These are phyloP conservation scores for Platorchestia sp. DNA, from an alignment of 1,140 invertebrate genomes.

Conservation along the genomic window DNA sequence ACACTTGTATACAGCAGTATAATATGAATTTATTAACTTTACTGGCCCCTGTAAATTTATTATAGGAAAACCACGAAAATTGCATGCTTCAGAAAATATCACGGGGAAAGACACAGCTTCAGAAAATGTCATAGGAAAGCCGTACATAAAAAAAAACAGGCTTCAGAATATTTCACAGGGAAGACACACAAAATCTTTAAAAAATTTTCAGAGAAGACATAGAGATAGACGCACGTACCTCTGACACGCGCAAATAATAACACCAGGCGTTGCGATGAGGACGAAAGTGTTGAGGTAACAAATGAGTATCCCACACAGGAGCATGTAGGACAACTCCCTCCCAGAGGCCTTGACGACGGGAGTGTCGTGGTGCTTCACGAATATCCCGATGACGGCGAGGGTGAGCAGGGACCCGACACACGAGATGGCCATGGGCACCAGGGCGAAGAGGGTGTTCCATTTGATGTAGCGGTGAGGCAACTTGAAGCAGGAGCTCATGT, in stretches of 20 bases:
- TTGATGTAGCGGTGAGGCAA: conserved; percentile 75
- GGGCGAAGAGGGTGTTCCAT: conserved; percentile 75
- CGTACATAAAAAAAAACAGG: too few species aligned
- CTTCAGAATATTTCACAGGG: too few species aligned
- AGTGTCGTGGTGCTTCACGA: conserved; percentile 71
- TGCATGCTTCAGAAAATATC: too few species aligned
- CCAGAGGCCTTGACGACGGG: conserved; percentile 73
- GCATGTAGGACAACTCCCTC: conserved; percentile 77
- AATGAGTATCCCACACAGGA: conserved; percentile 73
- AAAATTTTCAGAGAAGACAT: too few species aligned
- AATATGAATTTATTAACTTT: too few species aligned
- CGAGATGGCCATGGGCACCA: conserved; percentile 75
- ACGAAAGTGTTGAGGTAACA: conserved; percentile 74
- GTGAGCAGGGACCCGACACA: conserved; percentile 75
- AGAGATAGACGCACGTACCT: conserved; percentile 68
- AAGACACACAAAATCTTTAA: too few species aligned
- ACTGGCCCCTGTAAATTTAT: too few species aligned
- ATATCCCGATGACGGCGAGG: conserved; percentile 72
- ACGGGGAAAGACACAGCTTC: too few species aligned
- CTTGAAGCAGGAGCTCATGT: conserved; percentile 71
- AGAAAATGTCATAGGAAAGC: too few species aligned
- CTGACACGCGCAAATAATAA: conserved; percentile 74
- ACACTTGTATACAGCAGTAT: too few species aligned
- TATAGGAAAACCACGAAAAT: too few species aligned
- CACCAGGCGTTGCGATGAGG: conserved; percentile 73